Evolutionary conservation across 2,113 vertebrate species (phyloP), one percentile per base, ranked within the genome.

Genomic region (Triplophysa tibetana): DNA sequence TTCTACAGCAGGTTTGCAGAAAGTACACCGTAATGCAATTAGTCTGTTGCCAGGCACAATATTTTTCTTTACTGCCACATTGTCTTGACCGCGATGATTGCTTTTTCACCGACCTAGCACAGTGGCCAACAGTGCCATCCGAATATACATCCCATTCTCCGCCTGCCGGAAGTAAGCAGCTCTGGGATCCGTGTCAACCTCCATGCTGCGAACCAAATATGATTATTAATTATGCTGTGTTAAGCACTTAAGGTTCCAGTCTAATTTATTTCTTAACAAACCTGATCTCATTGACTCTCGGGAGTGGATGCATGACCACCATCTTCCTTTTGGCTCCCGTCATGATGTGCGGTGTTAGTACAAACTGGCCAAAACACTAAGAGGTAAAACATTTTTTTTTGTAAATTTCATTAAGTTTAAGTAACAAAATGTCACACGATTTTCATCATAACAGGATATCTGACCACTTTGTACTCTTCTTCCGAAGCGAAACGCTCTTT

Each of bases 251-350:
- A 50, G 13, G 26, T 50, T 52, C 4, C 16, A 16, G 4, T 54
- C 19, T 6, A 17, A 17, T 6, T 54, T 5, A 7, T 5, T 54
- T 54, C n/a, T 54, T 60, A 23, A 1, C n/a, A 62, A 79, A 98
- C 97, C 97, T 98, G 87, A 99, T 97, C 89, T 99, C 97, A 1
- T 98, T 99, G 88, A 99, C 96, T 0, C 97, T 92, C 5, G 97
- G 97, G 87, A 99, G 89, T 0, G 97, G 97, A 79, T 99, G 97
- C 97, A 99, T 98, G 86, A 98, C 97, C 19, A 99, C 97, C 97
- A 99, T 99, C 93, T 95, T 98, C 86, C 94, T 95, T 88, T 98
- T 98, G 83, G 96, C 97, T 6, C 93, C 93, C 0, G 96, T 99
- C 97, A 99, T 99, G 90, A 97, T 99, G 92, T 98, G 97, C 8